phyloP scores from a whole-genome alignment of 2,888 invertebrate species.

The Carabus problematicus region DNA sequence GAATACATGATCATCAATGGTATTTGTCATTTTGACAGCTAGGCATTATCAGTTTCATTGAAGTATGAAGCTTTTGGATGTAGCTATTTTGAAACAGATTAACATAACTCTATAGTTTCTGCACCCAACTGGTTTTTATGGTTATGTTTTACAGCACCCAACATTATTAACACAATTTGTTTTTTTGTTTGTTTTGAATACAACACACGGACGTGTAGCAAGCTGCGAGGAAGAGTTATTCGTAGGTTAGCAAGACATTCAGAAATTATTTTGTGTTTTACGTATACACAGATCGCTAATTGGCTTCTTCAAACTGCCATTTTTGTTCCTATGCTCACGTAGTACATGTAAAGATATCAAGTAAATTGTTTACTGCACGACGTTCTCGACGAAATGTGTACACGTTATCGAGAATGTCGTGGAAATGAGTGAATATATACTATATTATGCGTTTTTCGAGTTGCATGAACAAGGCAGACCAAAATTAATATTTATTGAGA shows the following conservation, averaged over 20 bases:
- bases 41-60: too few relatives aligned
- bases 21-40: too few relatives aligned
- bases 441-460: neutral
- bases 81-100: too few relatives aligned
- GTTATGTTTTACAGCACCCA: conserved; percentile 34
- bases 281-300: conserved; percentile 29
- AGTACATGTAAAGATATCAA: conserved; percentile 14
- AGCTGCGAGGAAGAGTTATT: conserved; percentile 81
- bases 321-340: conserved; percentile 17
- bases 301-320: conserved; percentile 29
- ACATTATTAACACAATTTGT: conserved; percentile 38
- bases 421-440: too few relatives aligned
- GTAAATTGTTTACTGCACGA: neutral
- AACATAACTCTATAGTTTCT: conserved; percentile 28
- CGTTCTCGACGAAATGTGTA: too few relatives aligned
- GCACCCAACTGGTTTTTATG: conserved; percentile 38
- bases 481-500: neutral
- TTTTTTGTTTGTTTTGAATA: conserved; percentile 35
- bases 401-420: too few relatives aligned
- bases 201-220: conserved; percentile 61
- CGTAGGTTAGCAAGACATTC: conserved; percentile 74
- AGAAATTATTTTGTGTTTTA: conserved; percentile 42
- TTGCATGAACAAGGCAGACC: neutral
- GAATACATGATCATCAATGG: too few relatives aligned
- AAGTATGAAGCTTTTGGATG: too few relatives aligned